A percentile compares a stretch with the other conserved stretches of the same genome.
phyloP scores from a whole-genome alignment of 2,797 vertebrate genomes.

The Kryptolebias ocellatus region DNA sequence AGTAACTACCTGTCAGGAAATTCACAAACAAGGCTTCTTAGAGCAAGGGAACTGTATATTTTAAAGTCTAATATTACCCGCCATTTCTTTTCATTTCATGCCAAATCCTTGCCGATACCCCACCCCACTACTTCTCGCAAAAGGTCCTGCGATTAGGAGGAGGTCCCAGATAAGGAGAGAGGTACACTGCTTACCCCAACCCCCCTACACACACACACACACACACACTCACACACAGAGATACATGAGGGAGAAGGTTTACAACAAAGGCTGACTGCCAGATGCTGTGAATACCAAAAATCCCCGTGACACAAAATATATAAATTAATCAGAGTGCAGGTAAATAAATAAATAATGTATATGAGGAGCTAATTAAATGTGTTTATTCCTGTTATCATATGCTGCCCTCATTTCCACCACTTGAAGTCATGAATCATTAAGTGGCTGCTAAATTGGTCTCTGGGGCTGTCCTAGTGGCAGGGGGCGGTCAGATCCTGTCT shows the following conservation, averaged over 20 bases:
- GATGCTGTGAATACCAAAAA: conserved; percentile 85
- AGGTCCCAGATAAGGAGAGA: conserved; percentile 71
- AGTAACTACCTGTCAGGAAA: conserved; percentile 84
- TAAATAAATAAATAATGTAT: conserved; percentile 90
- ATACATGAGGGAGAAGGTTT: conserved; percentile 55
- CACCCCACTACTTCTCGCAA: conserved; percentile 56
- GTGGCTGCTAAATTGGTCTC: conserved; percentile 96
- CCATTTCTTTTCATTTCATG: conserved; percentile 75
- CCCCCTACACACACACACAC: conserved; percentile 6
- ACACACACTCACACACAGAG: conserved; percentile 5
- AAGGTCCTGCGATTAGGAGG: conserved; percentile 74
- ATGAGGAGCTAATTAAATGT: conserved; percentile 94
- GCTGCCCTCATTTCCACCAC: conserved; percentile 91
- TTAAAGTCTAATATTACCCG: conserved; percentile 80
- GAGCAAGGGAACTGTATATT: conserved; percentile 79
- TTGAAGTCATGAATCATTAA: conserved; percentile 97
- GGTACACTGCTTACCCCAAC: conserved; percentile 45
- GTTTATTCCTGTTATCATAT: conserved; percentile 96
- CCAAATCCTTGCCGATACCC: conserved; percentile 76
- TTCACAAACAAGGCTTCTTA: conserved; percentile 84
- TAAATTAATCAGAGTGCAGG: conserved; percentile 85
- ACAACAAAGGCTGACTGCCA: conserved; percentile 84
- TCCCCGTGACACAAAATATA: conserved; percentile 78
- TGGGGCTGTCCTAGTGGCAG: conserved; percentile 84
- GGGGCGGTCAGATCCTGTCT: conserved; percentile 89